Evolutionary conservation across 2,113 vertebrate species (phyloP).

Genomic region (Pteropus alecto): DNA sequence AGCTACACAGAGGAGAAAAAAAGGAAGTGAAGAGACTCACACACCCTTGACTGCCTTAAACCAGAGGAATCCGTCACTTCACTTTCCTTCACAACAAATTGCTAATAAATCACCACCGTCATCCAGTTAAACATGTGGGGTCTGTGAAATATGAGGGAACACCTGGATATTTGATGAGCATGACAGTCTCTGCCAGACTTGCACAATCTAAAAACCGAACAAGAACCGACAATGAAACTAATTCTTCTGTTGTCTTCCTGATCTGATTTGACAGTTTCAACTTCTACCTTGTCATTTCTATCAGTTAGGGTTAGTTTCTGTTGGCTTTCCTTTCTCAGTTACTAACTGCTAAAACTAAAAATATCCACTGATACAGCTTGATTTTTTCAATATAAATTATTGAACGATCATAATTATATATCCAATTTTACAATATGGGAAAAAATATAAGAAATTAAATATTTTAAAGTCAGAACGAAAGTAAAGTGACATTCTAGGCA

Average conservation of each 20-base stretch:
- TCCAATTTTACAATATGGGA: not conserved
- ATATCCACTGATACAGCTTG: not conserved
- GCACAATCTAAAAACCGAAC: not conserved
- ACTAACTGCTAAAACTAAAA: not conserved
- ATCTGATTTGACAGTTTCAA: not conserved
- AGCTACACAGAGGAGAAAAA: not conserved
- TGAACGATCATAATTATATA: not conserved
- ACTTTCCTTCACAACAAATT: not conserved
- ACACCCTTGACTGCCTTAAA: not conserved
- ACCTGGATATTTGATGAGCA: not conserved
- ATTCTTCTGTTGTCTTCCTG: not conserved
- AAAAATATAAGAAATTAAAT: not conserved
- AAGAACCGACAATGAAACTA: not conserved
- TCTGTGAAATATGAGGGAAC: not conserved
- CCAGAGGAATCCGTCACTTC: not conserved
- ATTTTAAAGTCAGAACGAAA: not conserved
- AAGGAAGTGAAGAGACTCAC: not conserved
- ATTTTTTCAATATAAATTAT: not conserved
- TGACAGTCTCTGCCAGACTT: not conserved
- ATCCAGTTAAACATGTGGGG: not conserved
- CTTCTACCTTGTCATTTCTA: not conserved
- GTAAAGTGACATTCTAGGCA: not conserved
- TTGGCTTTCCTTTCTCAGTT: not conserved
- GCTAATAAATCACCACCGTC: not conserved
- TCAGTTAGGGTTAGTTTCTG: not conserved